Percentiles rank a stretch among this genome's conserved stretches.
Evolutionary conservation across 1,140 invertebrate species (phyloP).

Genomic region (Zaprionus tsacasi): DNA sequence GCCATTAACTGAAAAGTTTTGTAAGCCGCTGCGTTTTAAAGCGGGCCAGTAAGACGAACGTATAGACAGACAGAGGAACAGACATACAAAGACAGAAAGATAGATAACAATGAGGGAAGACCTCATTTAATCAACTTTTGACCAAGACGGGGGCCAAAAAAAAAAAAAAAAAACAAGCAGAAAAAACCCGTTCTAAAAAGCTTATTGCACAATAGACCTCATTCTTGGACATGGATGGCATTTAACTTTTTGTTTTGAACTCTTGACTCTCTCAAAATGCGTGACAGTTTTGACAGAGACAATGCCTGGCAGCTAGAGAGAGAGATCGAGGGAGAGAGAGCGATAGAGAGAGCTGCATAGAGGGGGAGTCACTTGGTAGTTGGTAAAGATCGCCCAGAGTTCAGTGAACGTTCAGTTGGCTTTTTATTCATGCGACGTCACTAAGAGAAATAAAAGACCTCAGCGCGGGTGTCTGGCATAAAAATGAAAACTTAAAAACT

Average conservation of each 20-base stretch:
- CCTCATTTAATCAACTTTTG: constrained; percentile 34
- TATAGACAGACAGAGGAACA: constrained; percentile 10
- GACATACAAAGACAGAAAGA: constrained; percentile 7
- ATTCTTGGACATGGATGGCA: constrained; percentile 61
- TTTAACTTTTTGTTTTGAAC: constrained; percentile 59
- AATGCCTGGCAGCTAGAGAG: not conserved
- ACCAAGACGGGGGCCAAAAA: constrained; percentile 11
- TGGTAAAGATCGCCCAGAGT: constrained; percentile 56
- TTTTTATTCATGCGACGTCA: constrained; percentile 38
- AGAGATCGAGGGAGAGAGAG: not conserved
- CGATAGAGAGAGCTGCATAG: not conserved
- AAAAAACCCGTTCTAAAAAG: constrained; percentile 64
- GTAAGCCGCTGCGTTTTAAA: constrained; percentile 62
- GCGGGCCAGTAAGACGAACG: constrained; percentile 28
- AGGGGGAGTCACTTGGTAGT: not conserved
- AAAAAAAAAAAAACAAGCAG: not conserved
- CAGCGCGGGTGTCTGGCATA: constrained; percentile 57
- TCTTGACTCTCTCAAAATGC: constrained; percentile 60
- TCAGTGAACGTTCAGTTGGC: constrained; percentile 70
- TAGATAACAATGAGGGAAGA: constrained; percentile 46
- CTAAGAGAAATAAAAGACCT: constrained; percentile 8
- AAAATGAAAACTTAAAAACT: constrained; percentile 14
- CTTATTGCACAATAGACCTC: constrained; percentile 70
- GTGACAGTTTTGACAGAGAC: constrained; percentile 67
- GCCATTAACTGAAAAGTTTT: constrained; percentile 76